Evolutionary conservation across 2,888 invertebrate species (phyloP), one percentile per base, ranked within the genome.

Genomic region (Cephus spinipes): DNA sequence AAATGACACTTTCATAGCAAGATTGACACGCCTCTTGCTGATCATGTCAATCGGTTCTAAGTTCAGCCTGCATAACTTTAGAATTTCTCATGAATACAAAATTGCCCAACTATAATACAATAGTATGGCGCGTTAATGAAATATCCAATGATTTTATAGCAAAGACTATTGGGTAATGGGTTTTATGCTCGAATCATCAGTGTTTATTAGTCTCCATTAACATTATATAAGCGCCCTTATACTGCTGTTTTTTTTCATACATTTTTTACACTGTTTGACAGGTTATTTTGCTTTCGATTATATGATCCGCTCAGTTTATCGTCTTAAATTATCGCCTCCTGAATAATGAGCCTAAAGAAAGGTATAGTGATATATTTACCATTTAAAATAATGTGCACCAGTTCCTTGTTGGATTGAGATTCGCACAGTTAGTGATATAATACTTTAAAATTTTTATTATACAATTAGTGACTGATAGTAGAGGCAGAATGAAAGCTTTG

Each of bases 1-100:
- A 40, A 84, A 85, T 83, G 84, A 83, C 83, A 81, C 82, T 83
- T 83, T 83, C 84, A 71, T 83, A 77, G 40, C 73, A 81, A 82
- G 80, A 80, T 77, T 81, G 80, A 78, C 23, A 80, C 78, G 79
- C 69, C 55, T 55, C 55, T 55, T 55, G 9, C 55, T 55, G 23
- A 23, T 55, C 55, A 2, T 23, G 23, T 55, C 40, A 55, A 6
- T 55, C 23, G 55, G 3, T 55, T 15, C 9, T 55, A 23, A 55
- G 23, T 55, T 55, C 55, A 2, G 55, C 2, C 55, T 55, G 23
- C 55, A 15, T 55, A 23, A 55, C 23, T 15, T 15, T 23, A 55
- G 9, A 6, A 55, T 23, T 55, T 55, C 55, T 55, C 23, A 55
- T 2, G 40, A 23, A 9, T 55, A 4, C 40, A 9, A 55, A 55